Base-by-base conservation (phyloP, 2,888 invertebrate species). In the Thalpophila matura region DNA sequence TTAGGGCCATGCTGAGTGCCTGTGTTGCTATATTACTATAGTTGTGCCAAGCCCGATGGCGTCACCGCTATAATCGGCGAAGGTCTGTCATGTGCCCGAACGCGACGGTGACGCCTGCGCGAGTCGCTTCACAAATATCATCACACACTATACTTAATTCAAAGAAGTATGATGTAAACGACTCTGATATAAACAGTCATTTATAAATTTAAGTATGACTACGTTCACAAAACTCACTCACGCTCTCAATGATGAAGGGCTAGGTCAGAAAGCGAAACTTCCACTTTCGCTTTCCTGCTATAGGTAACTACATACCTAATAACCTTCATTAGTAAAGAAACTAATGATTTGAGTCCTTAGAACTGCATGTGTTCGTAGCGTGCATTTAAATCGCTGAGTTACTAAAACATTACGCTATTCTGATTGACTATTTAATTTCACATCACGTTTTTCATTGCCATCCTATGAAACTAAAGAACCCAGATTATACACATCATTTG, bases 31-130 rank as follows among this genome's bases (percentile, higher is more conserved):
- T 75, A 70, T 70, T 73, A 80, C 75, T 54, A 53, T 24, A 59
- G 43, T 31, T 57, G 57, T 59, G 58, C 57, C 47, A 62, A 54
- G 86, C 86, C 43, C 82, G 88, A 91, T 94, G 90, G 84, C 92
- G 94, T 94, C 94, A 94, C 83, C 94, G 92, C 93, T 93, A 92
- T 91, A 90, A 88, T 80, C 86, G 87, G 82, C 87, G 89, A 91
- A 92, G 92, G 92, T 87, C 91, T 80, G 76, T 70, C 75, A 79
- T 80, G 76, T 80, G 79, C 77, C 74, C 62, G 74, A 67, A 66
- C 50, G 59, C 77, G 73, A 77, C 79, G 81, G 31, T 73, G 65
- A 77, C 82, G 84, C 77, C 78, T 72, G 77, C 77, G 76, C 77
- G 66, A 74, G 70, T 66, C 79, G 76, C 59, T 72, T 74, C 68